phyloP scores from a whole-genome alignment of 2,888 invertebrate genomes.

The Oasisia sp. region DNA sequence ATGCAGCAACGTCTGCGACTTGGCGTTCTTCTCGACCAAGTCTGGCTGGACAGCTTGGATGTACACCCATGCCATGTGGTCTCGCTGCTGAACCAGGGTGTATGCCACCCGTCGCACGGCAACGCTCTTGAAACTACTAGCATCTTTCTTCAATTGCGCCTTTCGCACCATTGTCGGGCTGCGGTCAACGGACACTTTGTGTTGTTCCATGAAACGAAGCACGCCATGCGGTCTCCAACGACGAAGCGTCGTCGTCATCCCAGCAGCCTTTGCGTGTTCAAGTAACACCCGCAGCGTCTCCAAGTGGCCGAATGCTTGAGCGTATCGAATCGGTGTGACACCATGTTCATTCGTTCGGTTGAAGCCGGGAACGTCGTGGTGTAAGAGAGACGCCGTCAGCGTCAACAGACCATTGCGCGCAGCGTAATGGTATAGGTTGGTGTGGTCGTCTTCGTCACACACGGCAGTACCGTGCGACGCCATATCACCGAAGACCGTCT shows the following conservation, averaged over 20 bases:
- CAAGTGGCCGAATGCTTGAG: not conserved
- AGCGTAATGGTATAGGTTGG: not conserved
- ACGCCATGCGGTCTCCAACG: not conserved
- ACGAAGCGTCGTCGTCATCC: not conserved
- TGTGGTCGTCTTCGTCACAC: not conserved
- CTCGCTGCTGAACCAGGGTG: not conserved
- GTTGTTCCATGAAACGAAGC: not conserved
- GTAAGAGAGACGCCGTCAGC: not conserved
- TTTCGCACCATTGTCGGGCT: not conserved
- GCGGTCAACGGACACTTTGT: not conserved
- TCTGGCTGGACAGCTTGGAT: not conserved
- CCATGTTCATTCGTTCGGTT: not conserved
- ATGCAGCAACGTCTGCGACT: not conserved
- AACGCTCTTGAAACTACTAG: not conserved
- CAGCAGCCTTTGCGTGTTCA: not conserved
- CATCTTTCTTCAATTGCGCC: not conserved
- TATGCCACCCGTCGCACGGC: not conserved
- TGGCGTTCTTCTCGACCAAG: not conserved
- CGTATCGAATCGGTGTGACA: not conserved
- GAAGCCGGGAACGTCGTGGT: not conserved
- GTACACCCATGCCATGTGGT: slow-evolving; percentile 3
- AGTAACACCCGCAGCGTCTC: not conserved
- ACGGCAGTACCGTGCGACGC: not conserved
- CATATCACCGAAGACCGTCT: not conserved
- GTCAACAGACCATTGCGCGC: not conserved